Base-by-base conservation (phyloP, 1,140 invertebrate species). In the Diabrotica virgifera region DNA sequence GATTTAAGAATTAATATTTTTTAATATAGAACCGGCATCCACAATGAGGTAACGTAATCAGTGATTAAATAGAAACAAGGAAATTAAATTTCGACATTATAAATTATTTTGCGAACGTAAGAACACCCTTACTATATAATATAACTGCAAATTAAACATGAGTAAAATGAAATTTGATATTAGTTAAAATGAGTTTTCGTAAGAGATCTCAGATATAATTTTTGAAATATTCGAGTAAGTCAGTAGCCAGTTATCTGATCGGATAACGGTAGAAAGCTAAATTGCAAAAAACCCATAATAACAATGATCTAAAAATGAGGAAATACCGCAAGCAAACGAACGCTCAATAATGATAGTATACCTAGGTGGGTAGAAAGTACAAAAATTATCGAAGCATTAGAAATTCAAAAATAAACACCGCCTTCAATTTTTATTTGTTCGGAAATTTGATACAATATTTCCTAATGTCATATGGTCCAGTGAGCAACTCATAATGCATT, bases 381-480 rank as follows among this genome's bases (percentile, higher is more conserved):
- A 62, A 54, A 63, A 63, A 57, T 62, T 63, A 63, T 52, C 46
- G 13, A 46, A 63, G 37, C 60, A 63, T 58, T 58, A 63, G 53
- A 58, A 63, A 63, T 63, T 63, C 35, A 52, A 57, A 58, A 62
- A 62, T 62, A 62, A 62, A 62, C 46, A 62, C 37, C n/a, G 36
- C 13, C 35, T 36, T 37, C 50, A 51, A 57, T 63, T 69, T 69
- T 69, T 69, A 65, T 66, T 65, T 65, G 59, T 64, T 63, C 60
- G 46, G 54, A 52, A 69, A 69, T 66, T 66, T 59, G 67, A 69
- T 69, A 69, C 67, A 69, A 69, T 61, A 69, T 69, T 69, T 69
- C 67, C 63, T 65, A 69, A 69, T 69, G 67, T 69, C 67, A 69
- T 62, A 69, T 69, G 67, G 67, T 69, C 64, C 52, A 59, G 37